phyloP scores from a whole-genome alignment of 2,797 vertebrate species.

The Gadopsis bispinosus region DNA sequence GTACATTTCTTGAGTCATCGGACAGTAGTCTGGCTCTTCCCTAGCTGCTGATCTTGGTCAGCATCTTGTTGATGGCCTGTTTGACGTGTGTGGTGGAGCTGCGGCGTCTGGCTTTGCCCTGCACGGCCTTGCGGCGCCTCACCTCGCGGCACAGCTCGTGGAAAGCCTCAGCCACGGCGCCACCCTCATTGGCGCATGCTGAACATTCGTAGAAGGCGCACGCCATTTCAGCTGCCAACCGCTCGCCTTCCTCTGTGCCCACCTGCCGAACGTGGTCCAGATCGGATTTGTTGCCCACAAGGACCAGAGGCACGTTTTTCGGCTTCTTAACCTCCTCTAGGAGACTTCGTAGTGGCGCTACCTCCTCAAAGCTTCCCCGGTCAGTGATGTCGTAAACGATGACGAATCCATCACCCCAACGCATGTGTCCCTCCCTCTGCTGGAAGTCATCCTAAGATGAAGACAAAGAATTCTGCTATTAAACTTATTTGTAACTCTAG shows the following conservation, averaged over 20 bases:
- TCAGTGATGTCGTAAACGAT: slow-evolving; percentile 99
- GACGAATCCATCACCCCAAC: slow-evolving; percentile 96
- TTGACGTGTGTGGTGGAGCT: slow-evolving; percentile 99
- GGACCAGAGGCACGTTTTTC: slow-evolving; percentile 93
- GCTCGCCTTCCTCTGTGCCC: slow-evolving; percentile 94
- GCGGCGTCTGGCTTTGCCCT: slow-evolving; percentile 93
- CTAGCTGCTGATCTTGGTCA: slow-evolving; percentile 99
- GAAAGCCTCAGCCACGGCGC: slow-evolving; percentile 92
- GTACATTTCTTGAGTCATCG: neutral
- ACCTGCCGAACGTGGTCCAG: slow-evolving; percentile 95
- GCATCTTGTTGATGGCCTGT: slow-evolving; percentile 99
- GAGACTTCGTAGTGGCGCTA: slow-evolving; percentile 90
- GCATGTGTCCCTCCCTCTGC: slow-evolving; percentile 94
- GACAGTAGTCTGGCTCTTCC: neutral
- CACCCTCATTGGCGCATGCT: slow-evolving; percentile 93
- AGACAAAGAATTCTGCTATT: neutral
- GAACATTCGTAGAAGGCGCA: slow-evolving; percentile 98
- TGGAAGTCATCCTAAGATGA: slow-evolving; percentile 90
- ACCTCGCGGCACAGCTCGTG: slow-evolving; percentile 95
- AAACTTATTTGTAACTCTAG: neutral
- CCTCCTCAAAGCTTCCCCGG: slow-evolving; percentile 95
- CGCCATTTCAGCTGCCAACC: slow-evolving; percentile 93
- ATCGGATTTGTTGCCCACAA: slow-evolving; percentile 98
- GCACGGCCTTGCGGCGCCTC: slow-evolving; percentile 91
- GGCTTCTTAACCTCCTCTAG: slow-evolving; percentile 96